Percentiles rank a stretch among this genome's conserved stretches.
Conservation (phyloP, 2,888 invertebrate genomes). For the Orthosia gracilis region DNA sequence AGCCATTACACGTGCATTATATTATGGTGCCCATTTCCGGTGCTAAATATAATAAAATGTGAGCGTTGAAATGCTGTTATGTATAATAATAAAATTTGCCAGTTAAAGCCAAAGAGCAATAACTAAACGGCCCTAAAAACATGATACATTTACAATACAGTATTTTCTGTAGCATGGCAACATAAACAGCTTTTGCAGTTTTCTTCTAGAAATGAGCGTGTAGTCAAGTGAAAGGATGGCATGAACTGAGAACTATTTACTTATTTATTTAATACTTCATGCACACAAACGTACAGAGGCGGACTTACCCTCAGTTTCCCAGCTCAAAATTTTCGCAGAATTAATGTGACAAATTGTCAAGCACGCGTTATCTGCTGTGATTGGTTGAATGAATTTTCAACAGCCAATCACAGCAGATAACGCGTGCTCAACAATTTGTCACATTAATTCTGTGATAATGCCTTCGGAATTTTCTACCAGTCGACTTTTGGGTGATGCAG, state of each 20-base stretch:
- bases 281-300: too few relatives aligned
- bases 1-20: neutral
- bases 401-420: too few relatives aligned
- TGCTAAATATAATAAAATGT: neutral
- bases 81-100: neutral
- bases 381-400: too few relatives aligned
- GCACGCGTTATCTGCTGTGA: too few relatives aligned
- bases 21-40: constrained; percentile 1
- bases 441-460: too few relatives aligned
- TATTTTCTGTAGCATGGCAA: neutral
- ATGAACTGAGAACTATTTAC: constrained; percentile 18
- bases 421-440: too few relatives aligned
- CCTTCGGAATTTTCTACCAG: too few relatives aligned
- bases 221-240: constrained; percentile 34
- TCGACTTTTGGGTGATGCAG: too few relatives aligned
- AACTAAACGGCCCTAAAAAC: neutral
- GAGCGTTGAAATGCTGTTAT: neutral
- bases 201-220: constrained; percentile 4
- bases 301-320: too few relatives aligned
- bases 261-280: neutral
- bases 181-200: constrained; percentile 3
- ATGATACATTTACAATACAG: neutral
- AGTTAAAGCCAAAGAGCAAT: neutral
- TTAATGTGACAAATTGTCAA: too few relatives aligned
- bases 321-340: too few relatives aligned